phyloP scores from a whole-genome alignment of 1,140 invertebrate genomes.

The Odontomachus brunneus region DNA sequence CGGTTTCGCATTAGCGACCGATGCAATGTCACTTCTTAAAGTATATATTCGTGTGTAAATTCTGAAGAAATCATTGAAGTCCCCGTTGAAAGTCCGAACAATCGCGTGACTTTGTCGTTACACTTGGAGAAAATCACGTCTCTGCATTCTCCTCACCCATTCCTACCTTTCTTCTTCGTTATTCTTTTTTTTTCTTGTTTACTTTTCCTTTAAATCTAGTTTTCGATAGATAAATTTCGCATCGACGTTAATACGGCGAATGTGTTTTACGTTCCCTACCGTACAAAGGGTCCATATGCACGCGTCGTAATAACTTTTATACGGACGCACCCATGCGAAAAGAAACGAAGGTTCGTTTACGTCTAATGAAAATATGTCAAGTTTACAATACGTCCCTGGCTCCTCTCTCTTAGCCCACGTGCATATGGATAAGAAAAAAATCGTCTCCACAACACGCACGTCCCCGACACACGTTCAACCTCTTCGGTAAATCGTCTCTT shows the following conservation, averaged over 20 bases:
- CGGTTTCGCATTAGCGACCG: background rate
- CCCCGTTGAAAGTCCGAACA: background rate
- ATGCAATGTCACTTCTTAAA: background rate
- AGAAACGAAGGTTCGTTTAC: background rate
- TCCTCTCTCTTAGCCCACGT: constrained; percentile 25
- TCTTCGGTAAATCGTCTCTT: constrained; percentile 72
- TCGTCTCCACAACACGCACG: constrained; percentile 57
- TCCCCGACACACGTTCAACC: constrained; percentile 75
- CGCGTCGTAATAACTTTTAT: constrained; percentile 19
- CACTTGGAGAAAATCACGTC: background rate
- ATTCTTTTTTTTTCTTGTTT: constrained; percentile 3
- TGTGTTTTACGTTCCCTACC: constrained; percentile 7
- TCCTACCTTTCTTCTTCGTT: constrained; percentile 71
- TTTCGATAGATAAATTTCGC: constrained; percentile 40
- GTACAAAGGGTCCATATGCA: constrained; percentile 51
- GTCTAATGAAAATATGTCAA: constrained; percentile 62
- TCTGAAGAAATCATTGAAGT: too few relatives aligned
- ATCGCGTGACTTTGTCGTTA: background rate
- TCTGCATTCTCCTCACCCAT: constrained; percentile 59
- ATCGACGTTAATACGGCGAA: constrained; percentile 34
- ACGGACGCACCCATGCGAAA: constrained; percentile 20
- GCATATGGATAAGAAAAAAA: constrained; percentile 40
- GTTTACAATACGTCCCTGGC: constrained; percentile 12
- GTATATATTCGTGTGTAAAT: background rate
- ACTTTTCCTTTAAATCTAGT: constrained; percentile 29